These are phyloP conservation scores for Formica exsecta DNA, from an alignment of 1,140 invertebrate species.

Conservation along the genomic window DNA sequence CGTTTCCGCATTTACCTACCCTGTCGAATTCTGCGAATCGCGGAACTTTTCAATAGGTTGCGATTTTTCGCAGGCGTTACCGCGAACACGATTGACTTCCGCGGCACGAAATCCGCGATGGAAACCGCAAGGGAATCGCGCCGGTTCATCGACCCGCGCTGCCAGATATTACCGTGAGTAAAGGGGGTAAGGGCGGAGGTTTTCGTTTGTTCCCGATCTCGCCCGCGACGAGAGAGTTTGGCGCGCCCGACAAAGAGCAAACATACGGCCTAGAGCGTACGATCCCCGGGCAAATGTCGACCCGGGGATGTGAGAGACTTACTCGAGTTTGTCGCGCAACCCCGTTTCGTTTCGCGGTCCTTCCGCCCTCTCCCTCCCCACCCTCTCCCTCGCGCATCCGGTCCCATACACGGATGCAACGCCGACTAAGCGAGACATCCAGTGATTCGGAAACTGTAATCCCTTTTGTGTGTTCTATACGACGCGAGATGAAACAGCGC, in stretches of 20 bases:
- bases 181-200: neutral
- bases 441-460: conserved; percentile 82
- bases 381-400: neutral
- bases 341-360: conserved; percentile 52
- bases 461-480: conserved; percentile 77
- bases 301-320: conserved; percentile 37
- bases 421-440: conserved; percentile 66
- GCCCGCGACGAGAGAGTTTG: conserved; percentile 51
- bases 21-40: conserved; percentile 29
- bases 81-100: conserved; percentile 54
- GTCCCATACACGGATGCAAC: conserved; percentile 40
- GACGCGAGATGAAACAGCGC: conserved; percentile 78
- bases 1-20: conserved; percentile 18
- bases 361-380: neutral
- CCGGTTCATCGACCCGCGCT: conserved; percentile 47
- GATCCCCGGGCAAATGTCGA: conserved; percentile 47
- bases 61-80: conserved; percentile 55
- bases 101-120: conserved; percentile 53
- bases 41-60: conserved; percentile 54
- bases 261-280: conserved; percentile 53
- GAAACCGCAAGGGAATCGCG: conserved; percentile 53
- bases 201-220: conserved; percentile 61
- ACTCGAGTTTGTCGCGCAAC: conserved; percentile 45
- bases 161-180: conserved; percentile 49
- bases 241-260: conserved; percentile 58